Evolutionary conservation across 64 coral and sea anemone species (phyloP), one percentile per base, ranked within the genome.

Genomic region (Acropora tenuis): DNA sequence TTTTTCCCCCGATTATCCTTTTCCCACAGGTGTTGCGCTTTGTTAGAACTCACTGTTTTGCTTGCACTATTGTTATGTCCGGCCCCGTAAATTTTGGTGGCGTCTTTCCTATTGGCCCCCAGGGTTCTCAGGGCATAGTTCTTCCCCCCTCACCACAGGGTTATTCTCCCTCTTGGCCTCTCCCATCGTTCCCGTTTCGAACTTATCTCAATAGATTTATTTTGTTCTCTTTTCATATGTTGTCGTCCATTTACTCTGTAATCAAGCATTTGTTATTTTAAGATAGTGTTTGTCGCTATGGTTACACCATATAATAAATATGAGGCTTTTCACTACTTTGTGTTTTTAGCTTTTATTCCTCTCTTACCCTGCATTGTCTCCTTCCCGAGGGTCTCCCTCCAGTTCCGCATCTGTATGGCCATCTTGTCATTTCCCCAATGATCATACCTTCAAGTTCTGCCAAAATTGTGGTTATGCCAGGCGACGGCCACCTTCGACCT

Each of bases 381-480:
- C 48, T 30, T 80, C 57, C 41, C 43, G 76, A 92, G 90, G 80
- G 20, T 46, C 80, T 92, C 43, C 50, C 81, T 47, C 18, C 4
- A 17, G 80, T 76, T 42, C 50, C 73, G 43, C 50, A 59, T 18
- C 43, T 86, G 46, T 92, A 0, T 92, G 90, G 65, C 90, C 82
- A 1, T 63, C 69, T 30, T 92, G 90, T 61, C 30, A 43, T 46
- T 92, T 79, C 80, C 71, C 83, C 43, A 92, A 92, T 73, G 82
- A 87, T 47, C 66, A 85, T 78, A 18, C 6, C 40, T 87, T 92
- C 63, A 83, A 84, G 48, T 92, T 86, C 60, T 92, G 90, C 49
- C 82, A 92, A 65, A 86, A 78, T 83, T 92, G 90, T 79, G 90
- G 82, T 63, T 92, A 87, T 78, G 47, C 42, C 47, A 55, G 88